phyloP scores from a whole-genome alignment of 2,113 vertebrate species.

The Albula glossodonta region DNA sequence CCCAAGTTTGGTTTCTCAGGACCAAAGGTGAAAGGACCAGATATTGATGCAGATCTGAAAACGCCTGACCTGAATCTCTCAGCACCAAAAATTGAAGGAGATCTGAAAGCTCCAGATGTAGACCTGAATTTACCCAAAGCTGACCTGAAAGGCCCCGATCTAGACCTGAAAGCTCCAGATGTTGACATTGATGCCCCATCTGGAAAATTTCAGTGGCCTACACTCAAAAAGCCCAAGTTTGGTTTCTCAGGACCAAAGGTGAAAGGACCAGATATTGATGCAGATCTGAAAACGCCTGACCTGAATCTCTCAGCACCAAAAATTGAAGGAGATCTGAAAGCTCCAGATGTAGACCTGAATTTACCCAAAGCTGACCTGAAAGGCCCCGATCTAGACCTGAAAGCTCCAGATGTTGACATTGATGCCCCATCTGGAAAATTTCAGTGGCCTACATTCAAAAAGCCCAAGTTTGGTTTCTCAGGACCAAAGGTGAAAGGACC shows the following conservation, averaged over 20 bases:
- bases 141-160: slow-evolving; percentile 42
- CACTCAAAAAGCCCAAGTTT: slow-evolving; percentile 51
- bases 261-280: slow-evolving; percentile 44
- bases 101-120: slow-evolving; percentile 38
- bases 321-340: slow-evolving; percentile 18
- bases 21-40: slow-evolving; percentile 22
- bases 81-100: slow-evolving; percentile 33
- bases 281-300: slow-evolving; percentile 24
- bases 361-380: slow-evolving; percentile 29
- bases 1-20: slow-evolving; percentile 47
- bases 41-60: slow-evolving; percentile 40
- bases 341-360: background rate
- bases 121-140: slow-evolving; percentile 28
- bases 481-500: slow-evolving; percentile 47
- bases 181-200: slow-evolving; percentile 42
- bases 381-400: background rate
- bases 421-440: slow-evolving; percentile 46
- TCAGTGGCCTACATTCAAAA: slow-evolving; percentile 50
- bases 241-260: slow-evolving; percentile 34
- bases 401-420: slow-evolving; percentile 45
- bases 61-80: slow-evolving; percentile 41
- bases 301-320: slow-evolving; percentile 32
- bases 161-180: slow-evolving; percentile 29
- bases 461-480: slow-evolving; percentile 49
- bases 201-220: slow-evolving; percentile 50